These are phyloP conservation scores for Emydoidea blandingii DNA, from an alignment of 2,797 vertebrate genomes.

Conservation along the genomic window DNA sequence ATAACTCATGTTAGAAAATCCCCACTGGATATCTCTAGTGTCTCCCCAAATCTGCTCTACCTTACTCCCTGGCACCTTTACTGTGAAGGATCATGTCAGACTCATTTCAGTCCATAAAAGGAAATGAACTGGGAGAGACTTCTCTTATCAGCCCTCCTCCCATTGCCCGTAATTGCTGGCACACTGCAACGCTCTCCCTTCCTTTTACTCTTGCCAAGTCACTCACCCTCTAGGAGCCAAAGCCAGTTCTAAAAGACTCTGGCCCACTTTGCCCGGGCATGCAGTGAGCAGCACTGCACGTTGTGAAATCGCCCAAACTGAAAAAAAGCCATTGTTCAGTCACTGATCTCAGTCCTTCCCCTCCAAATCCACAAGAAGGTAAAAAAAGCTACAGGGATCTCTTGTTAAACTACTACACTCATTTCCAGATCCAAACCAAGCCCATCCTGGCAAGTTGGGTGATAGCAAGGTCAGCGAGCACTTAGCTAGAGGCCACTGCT, in stretches of 20 bases:
- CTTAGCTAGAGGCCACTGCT: not conserved
- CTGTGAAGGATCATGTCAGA: accelerated
- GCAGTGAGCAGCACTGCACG: not conserved
- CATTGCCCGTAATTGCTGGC: not conserved
- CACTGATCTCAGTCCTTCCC: not conserved
- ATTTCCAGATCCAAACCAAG: not conserved
- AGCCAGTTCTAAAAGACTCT: not conserved
- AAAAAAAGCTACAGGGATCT: not conserved
- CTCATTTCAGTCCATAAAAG: not conserved
- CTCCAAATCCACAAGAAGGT: not conserved
- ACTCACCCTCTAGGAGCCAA: not conserved
- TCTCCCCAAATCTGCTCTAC: accelerated
- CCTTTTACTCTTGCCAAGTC: not conserved
- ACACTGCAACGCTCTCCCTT: not conserved
- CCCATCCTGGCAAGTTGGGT: accelerated
- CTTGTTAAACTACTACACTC: not conserved
- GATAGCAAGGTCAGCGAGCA: accelerated
- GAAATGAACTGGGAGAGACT: not conserved
- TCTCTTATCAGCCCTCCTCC: not conserved
- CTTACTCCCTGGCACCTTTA: not conserved
- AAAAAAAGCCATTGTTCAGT: accelerated
- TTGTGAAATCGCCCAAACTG: not conserved
- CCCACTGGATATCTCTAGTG: not conserved
- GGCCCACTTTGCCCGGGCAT: not conserved
- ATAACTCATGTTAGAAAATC: not conserved